Conservation (phyloP, 2,888 invertebrate genomes). For the Morpho achilles region DNA sequence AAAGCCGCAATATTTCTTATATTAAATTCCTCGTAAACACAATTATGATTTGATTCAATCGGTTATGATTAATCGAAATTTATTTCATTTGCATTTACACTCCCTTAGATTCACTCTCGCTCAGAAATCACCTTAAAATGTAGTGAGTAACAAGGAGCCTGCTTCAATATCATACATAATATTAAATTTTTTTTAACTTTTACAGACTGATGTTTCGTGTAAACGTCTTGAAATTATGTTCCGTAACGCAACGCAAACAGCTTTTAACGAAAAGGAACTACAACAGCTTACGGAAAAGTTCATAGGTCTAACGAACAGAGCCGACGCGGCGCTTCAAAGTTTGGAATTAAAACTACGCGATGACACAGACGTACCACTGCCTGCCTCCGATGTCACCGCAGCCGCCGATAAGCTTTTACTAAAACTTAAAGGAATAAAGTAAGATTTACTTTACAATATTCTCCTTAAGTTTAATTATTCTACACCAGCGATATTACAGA, state of each 20-base stretch:
- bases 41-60: too few species aligned
- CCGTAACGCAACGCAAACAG: slow-evolving; percentile 55
- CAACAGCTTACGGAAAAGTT: slow-evolving; percentile 70
- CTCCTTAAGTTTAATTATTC: slow-evolving; percentile 1
- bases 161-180: too few species aligned
- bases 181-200: background rate
- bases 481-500: too few species aligned
- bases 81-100: too few species aligned
- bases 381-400: slow-evolving; percentile 53
- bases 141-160: too few species aligned
- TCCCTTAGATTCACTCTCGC: too few species aligned
- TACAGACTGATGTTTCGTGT: slow-evolving; percentile 57
- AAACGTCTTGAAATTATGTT: slow-evolving; percentile 60
- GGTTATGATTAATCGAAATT: too few species aligned
- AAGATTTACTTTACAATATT: slow-evolving; percentile 24
- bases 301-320: slow-evolving; percentile 64
- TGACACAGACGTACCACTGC: slow-evolving; percentile 43
- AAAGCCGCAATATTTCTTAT: too few species aligned
- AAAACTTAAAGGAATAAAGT: slow-evolving; percentile 59
- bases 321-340: slow-evolving; percentile 63
- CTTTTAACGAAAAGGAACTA: slow-evolving; percentile 60
- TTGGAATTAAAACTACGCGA: slow-evolving; percentile 55
- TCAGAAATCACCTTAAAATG: too few species aligned
- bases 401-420: slow-evolving; percentile 54
- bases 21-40: too few species aligned